phyloP scores from a whole-genome alignment of 2,797 vertebrate species.

The Pterois miles region DNA sequence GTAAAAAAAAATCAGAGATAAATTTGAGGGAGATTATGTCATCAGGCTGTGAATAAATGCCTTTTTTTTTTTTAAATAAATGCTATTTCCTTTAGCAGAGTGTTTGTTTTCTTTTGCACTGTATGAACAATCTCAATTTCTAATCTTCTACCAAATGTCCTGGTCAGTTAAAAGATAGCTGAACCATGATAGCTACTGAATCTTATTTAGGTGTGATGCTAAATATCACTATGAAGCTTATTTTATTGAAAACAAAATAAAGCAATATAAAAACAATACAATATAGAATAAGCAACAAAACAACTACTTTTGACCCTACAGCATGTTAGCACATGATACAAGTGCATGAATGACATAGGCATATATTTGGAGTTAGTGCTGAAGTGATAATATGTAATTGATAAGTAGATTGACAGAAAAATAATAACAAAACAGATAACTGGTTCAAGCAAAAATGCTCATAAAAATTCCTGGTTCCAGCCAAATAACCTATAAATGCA shows the following conservation, averaged over 20 bases:
- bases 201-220: not conserved
- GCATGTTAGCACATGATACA: too few relatives aligned
- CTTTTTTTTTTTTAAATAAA: constrained; percentile 39
- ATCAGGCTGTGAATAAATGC: constrained; percentile 7
- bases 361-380: not conserved
- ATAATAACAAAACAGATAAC: not conserved
- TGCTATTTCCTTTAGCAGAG: not conserved
- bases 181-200: not conserved
- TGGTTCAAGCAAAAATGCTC: not conserved
- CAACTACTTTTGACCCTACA: not conserved
- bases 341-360: not conserved
- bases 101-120: not conserved
- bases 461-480: not conserved
- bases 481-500: not conserved
- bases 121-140: not conserved
- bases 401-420: not conserved
- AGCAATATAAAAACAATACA: too few relatives aligned
- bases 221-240: not conserved
- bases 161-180: not conserved
- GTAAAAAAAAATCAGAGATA: not conserved
- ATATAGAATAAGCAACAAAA: not conserved
- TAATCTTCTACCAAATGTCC: not conserved
- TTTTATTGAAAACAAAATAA: too few relatives aligned
- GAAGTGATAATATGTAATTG: not conserved
- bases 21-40: constrained; percentile 4